Evolutionary conservation across 2,113 vertebrate genomes (phyloP).

Genomic region (Gymnogyps californianus): DNA sequence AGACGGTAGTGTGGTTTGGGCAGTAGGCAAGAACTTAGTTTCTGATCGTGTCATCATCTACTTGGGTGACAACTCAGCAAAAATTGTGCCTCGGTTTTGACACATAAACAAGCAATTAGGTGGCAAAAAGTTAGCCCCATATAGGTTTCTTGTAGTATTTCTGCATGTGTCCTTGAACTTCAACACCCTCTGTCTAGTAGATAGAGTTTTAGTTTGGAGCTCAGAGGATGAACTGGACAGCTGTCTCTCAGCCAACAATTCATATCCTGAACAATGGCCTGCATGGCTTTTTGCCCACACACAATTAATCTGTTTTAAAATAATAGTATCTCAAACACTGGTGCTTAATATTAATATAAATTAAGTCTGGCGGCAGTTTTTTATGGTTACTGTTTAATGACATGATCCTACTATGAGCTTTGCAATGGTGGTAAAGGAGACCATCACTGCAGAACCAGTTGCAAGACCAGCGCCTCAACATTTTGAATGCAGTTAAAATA

Average conservation of each 20-base stretch:
- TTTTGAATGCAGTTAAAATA: not conserved
- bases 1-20: not conserved
- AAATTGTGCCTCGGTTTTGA: not conserved
- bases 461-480: not conserved
- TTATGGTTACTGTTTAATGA: not conserved
- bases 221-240: not conserved
- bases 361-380: not conserved
- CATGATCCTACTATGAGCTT: not conserved
- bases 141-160: not conserved
- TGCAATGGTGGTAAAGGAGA: not conserved
- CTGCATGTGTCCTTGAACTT: not conserved
- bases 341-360: not conserved
- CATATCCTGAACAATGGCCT: not conserved
- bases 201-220: not conserved
- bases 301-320: not conserved
- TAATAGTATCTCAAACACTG: not conserved
- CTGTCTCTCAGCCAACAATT: not conserved
- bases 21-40: not conserved
- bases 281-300: not conserved
- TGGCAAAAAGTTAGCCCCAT: not conserved
- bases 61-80: not conserved
- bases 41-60: not conserved
- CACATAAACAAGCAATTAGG: not conserved
- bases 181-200: not conserved
- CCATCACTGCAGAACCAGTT: not conserved